These are phyloP conservation scores for Kryptopterus vitreolus DNA, from an alignment of 2,797 vertebrate species.

Conservation along the genomic window DNA sequence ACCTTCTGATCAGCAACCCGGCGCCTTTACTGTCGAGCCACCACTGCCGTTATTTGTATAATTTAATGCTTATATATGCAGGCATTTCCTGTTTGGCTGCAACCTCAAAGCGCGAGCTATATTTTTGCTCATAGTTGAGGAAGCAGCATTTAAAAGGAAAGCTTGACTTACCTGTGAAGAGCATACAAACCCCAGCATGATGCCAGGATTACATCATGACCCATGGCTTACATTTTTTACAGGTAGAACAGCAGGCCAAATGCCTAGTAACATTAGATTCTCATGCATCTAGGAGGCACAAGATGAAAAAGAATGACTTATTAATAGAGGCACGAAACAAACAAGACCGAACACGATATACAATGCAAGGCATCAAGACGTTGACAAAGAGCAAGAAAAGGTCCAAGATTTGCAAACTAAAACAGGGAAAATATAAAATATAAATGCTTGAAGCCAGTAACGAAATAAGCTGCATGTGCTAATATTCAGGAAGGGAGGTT, in stretches of 20 bases:
- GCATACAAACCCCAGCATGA: slow-evolving; percentile 32
- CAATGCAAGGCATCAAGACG: neutral
- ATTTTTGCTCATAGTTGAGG: slow-evolving; percentile 57
- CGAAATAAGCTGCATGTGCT: neutral
- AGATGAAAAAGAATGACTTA: neutral
- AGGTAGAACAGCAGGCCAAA: neutral
- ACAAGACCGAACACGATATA: neutral
- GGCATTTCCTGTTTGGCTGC: slow-evolving; percentile 12
- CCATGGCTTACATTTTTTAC: neutral
- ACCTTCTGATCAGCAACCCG: no score
- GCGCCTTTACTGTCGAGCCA: no score
- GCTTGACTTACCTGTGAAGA: neutral
- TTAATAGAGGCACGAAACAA: neutral
- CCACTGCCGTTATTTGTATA: neutral
- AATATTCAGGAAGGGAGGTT: no score
- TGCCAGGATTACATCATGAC: neutral
- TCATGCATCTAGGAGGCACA: neutral
- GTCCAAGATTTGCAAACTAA: neutral
- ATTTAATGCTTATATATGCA: neutral
- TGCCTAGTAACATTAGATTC: neutral
- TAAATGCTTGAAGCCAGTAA: neutral
- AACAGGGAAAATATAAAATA: neutral
- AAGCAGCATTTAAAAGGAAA: neutral
- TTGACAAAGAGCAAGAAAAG: neutral
- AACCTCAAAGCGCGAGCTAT: slow-evolving; percentile 43